These are phyloP conservation scores for Epirrita christyi DNA, from an alignment of 2,888 invertebrate genomes.

Conservation along the genomic window DNA sequence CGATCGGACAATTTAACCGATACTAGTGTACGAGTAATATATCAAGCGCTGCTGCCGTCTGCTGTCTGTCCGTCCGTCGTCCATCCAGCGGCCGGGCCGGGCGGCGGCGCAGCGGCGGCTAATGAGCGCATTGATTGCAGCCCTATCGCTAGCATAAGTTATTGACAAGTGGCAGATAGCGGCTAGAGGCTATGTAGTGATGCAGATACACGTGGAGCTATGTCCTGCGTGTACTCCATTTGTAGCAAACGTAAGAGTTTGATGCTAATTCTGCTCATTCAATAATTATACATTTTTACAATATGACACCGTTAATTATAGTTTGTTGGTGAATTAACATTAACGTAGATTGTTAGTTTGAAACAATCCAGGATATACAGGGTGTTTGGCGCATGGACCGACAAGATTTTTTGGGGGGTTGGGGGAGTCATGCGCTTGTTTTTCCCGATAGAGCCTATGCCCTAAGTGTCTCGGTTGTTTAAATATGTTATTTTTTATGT, in stretches of 20 bases:
- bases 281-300: not conserved
- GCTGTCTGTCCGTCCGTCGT: constrained; percentile 52
- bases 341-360: too few relatives aligned
- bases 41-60: constrained; percentile 52
- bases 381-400: too few relatives aligned
- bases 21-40: constrained; percentile 74
- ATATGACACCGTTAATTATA: too few relatives aligned
- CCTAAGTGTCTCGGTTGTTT: too few relatives aligned
- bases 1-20: constrained; percentile 73
- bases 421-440: too few relatives aligned
- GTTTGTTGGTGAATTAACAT: too few relatives aligned
- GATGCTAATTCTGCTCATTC: constrained; percentile 5
- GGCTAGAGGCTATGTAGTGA: constrained; percentile 20
- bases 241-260: constrained; percentile 3
- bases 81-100: constrained; percentile 44
- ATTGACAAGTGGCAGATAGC: constrained; percentile 47
- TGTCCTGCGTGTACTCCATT: constrained; percentile 24
- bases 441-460: too few relatives aligned
- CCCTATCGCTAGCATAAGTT: constrained; percentile 34
- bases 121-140: constrained; percentile 29
- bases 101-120: constrained; percentile 43
- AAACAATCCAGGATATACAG: too few relatives aligned
- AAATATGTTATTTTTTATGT: too few relatives aligned
- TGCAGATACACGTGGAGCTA: constrained; percentile 16
- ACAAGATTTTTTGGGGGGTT: too few relatives aligned